These are phyloP conservation scores for Cydia amplana DNA, from an alignment of 1,140 invertebrate genomes.

Conservation along the genomic window DNA sequence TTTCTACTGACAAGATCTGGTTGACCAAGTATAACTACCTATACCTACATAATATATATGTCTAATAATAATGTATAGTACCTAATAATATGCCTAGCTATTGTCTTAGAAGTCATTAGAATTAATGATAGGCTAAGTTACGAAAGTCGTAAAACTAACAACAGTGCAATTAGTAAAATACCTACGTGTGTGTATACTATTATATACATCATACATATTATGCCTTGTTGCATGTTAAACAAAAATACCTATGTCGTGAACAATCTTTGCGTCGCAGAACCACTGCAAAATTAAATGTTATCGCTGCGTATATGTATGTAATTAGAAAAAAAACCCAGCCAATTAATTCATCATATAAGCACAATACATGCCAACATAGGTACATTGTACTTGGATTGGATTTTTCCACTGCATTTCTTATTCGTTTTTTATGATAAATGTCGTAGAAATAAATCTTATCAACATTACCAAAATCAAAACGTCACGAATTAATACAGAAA, in stretches of 20 bases:
- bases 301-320: neutral
- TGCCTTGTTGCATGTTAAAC: neutral
- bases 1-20: no score
- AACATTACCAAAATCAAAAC: no score
- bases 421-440: neutral
- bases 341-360: neutral
- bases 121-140: conserved; percentile 9
- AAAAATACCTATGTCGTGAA: conserved; percentile 4
- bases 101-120: neutral
- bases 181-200: neutral
- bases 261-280: conserved; percentile 21
- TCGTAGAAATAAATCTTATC: no score
- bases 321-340: conserved; percentile 18
- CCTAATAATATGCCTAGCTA: conserved; percentile 8
- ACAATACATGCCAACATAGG: neutral
- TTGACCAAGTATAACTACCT: no score
- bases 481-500: no score
- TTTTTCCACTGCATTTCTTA: neutral
- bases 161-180: conserved; percentile 15
- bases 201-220: neutral
- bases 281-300: conserved; percentile 18
- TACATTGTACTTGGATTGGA: no score
- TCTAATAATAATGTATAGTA: neutral
- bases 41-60: neutral
- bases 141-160: conserved; percentile 30